Evolutionary conservation across 2,888 invertebrate species (phyloP), one percentile per base, ranked within the genome.

Genomic region (Meiosimyza decipiens): DNA sequence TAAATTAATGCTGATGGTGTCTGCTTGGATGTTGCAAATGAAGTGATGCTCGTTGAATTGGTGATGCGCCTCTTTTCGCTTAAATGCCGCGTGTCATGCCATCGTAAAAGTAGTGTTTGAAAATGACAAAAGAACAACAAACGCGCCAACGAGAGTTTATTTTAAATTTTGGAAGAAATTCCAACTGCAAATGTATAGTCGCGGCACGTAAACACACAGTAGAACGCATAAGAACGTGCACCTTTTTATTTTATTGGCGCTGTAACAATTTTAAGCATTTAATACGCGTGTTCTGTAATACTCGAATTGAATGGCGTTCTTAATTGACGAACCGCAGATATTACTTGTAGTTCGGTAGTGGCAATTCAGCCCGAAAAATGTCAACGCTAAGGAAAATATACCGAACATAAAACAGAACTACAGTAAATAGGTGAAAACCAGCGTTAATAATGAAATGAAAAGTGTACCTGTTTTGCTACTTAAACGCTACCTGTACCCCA

Each of bases 11-110:
- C 62, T 73, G 73, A 60, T 67, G 71, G 54, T 71, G 60, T 73
- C 60, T 65, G 73, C 50, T 74, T 71, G 74, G 68, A 59, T 77
- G 76, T 62, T 73, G 70, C 73, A 71, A 74, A 71, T 70, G 74
- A 74, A 68, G 74, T 74, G 74, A 74, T 63, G 74, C 72, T 74
- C 63, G 33, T 62, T 74, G 74, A 74, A 74, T 74, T 71, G 69
- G 69, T 74, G 74, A 74, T 74, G 74, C 59, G 71, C 74, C 69
- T 69, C 64, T 68, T 71, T 71, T 70, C 71, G 68, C 52, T 67
- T 71, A 73, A 70, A 62, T 74, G 75, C 52, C 64, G 71, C 73
- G 76, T 77, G 76, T 70, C 72, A 74, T 64, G 64, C 62, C 63
- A 40, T 62, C 70, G 70, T 47, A 50, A 50, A 63, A 62, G 62